Conservation (phyloP, 2,888 invertebrate species). For the Hoplodrina blanda region DNA sequence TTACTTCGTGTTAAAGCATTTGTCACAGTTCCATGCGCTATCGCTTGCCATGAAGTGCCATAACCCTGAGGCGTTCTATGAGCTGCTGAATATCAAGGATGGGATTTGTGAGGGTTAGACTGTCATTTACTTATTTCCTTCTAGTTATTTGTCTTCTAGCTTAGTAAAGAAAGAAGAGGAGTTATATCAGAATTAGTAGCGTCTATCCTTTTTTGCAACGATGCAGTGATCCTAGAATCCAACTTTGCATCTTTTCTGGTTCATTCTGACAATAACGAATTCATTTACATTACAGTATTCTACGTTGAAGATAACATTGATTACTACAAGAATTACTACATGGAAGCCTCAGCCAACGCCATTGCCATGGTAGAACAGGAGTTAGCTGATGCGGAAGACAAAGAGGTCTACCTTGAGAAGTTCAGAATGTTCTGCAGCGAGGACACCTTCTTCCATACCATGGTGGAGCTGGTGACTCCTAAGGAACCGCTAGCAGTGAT, state of each 20-base stretch:
- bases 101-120: slow-evolving; percentile 86
- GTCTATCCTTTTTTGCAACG: too few relatives aligned
- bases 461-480: slow-evolving; percentile 92
- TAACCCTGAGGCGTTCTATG: slow-evolving; percentile 90
- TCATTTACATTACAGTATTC: slow-evolving; percentile 82
- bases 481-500: slow-evolving; percentile 92
- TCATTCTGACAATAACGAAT: background rate
- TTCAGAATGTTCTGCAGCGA: slow-evolving; percentile 91
- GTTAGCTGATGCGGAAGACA: slow-evolving; percentile 79
- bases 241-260: too few relatives aligned
- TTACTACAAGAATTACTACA: slow-evolving; percentile 93
- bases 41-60: slow-evolving; percentile 92
- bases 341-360: slow-evolving; percentile 92
- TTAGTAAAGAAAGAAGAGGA: background rate
- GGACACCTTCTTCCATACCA: slow-evolving; percentile 92
- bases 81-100: slow-evolving; percentile 84
- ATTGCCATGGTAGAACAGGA: slow-evolving; percentile 91
- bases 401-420: slow-evolving; percentile 90
- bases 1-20: slow-evolving; percentile 89
- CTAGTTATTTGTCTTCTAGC: background rate
- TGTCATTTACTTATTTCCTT: background rate
- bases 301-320: slow-evolving; percentile 92
- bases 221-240: too few relatives aligned
- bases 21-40: slow-evolving; percentile 92
- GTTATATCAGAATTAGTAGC: too few relatives aligned